Evolutionary conservation across 2,113 vertebrate genomes (phyloP).

Genomic region (Lutjanus erythropterus): DNA sequence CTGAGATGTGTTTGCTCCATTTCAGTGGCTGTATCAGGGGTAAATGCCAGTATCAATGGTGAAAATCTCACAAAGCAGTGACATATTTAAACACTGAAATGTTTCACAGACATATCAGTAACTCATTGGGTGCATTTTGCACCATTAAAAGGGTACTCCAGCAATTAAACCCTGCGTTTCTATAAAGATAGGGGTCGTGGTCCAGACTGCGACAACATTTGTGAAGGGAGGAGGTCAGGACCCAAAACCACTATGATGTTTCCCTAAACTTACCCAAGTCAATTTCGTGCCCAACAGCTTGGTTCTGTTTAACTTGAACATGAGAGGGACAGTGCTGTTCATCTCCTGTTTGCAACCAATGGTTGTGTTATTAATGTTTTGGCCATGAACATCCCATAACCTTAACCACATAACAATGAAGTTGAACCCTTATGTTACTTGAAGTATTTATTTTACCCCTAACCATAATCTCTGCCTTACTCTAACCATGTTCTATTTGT

Average conservation of each 20-base stretch:
- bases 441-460: not conserved
- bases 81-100: not conserved
- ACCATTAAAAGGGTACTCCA: not conserved
- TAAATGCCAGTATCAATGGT: slow-evolving; percentile 2
- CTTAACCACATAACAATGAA: no score
- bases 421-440: not conserved
- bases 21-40: slow-evolving; percentile 7
- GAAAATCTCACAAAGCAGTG: slow-evolving; percentile 11
- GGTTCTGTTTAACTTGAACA: not conserved
- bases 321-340: no score
- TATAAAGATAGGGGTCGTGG: not conserved
- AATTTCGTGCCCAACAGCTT: not conserved
- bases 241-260: not conserved
- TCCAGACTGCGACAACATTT: no score
- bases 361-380: not conserved
- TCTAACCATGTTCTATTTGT: not conserved
- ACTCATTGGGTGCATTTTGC: not conserved
- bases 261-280: not conserved
- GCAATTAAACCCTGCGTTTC: not conserved
- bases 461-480: not conserved
- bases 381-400: no score
- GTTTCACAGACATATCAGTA: not conserved
- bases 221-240: no score
- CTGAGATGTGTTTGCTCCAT: slow-evolving; percentile 2
- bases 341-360: not conserved